Base-by-base conservation (phyloP, 2,888 invertebrate genomes). In the Stramonita haemastoma region DNA sequence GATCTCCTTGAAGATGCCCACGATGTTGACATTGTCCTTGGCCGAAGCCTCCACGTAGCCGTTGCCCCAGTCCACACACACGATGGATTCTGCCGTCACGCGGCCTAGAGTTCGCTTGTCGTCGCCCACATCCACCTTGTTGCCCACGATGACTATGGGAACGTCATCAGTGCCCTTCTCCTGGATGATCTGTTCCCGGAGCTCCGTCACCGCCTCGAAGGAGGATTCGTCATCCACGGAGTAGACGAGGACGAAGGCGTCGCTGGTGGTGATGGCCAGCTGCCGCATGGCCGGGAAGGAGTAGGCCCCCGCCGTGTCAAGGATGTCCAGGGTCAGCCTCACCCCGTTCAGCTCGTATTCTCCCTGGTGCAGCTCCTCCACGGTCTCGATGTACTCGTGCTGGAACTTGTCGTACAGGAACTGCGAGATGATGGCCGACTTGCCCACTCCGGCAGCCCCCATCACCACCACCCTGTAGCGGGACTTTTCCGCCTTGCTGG, bases 1-100 rank as follows among this genome's bases (percentile, higher is more conserved):
- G 88, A 98, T 96, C 96, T 98, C 98, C 95, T 98, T 98, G 96
- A 98, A 98, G 83, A 98, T 94, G 87, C 93, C 94, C 11, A 94
- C 93, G 56, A 96, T 97, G 96, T 98, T 98, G 88, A 97, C 96
- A 96, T 98, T 98, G 89, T 98, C 98, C 95, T 98, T 98, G 13
- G 98, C 98, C 0, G 98, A 98, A 0, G 98, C 97, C 95, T 98
- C 98, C 15, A 98, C 98, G 96, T 98, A 98, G 17, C 98, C 98
- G 95, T 98, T 98, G 95, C 98, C 98, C 98, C 98, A 99, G 95
- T 98, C 98, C 2, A 98, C 97, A 1, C 97, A 98, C 8, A 98
- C 98, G 36, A 98, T 92, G 17, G 94, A 94, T 90, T 95, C 95
- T 15, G 98, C 98, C 91, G 98, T 98, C 93, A 98, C 98, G 91